These are phyloP conservation scores for Ichneumoninae sp. DNA, from an alignment of 2,888 invertebrate species.

Conservation along the genomic window DNA sequence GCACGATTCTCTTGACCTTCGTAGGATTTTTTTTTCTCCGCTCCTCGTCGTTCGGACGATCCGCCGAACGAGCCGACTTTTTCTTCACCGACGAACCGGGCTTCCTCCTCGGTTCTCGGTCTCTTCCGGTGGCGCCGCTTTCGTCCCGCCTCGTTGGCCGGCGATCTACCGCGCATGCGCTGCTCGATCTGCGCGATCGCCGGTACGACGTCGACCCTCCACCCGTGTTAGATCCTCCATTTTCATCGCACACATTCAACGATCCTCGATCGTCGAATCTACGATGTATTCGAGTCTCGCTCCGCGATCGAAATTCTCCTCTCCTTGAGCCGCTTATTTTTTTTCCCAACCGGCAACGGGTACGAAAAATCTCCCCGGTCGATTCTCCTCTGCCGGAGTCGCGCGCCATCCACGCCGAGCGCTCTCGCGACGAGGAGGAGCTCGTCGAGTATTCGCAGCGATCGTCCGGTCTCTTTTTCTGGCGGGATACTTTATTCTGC, in stretches of 20 bases:
- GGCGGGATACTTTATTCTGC: constrained; percentile 67
- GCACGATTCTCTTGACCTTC: constrained; percentile 33
- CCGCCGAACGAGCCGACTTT: constrained; percentile 9
- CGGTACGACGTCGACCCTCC: not conserved
- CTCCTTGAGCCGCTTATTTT: not conserved
- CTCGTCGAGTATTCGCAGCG: constrained; percentile 6
- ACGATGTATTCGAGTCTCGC: not conserved
- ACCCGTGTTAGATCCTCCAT: not conserved
- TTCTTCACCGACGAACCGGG: not conserved
- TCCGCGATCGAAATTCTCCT: constrained; percentile 14
- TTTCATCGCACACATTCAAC: not conserved
- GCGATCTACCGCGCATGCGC: not conserved
- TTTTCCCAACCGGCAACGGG: not conserved
- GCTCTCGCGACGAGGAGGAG: not conserved
- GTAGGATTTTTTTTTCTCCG: not conserved
- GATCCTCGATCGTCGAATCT: not conserved
- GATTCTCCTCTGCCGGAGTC: constrained; percentile 33
- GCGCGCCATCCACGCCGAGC: not conserved
- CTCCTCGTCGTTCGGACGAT: constrained; percentile 11
- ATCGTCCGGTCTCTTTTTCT: constrained; percentile 28
- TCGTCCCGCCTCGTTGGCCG: not conserved
- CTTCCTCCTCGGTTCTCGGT: not conserved
- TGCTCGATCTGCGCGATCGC: constrained; percentile 5
- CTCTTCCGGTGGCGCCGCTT: not conserved
- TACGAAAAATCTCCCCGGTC: constrained; percentile 5